phyloP scores from a whole-genome alignment of 2,113 vertebrate species.

The Hiodon alosoides region DNA sequence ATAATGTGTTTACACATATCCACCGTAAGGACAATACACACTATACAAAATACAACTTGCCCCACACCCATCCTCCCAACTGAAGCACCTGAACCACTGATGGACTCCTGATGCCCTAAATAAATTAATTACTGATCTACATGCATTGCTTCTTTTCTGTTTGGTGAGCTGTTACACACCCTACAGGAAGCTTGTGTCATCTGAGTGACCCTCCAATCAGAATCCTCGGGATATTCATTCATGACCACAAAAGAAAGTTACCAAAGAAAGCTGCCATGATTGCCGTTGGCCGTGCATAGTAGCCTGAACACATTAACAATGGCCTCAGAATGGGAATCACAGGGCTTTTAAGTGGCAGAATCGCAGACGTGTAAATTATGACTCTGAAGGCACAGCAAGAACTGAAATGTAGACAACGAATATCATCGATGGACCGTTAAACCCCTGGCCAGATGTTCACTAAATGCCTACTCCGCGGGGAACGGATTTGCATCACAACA shows the following conservation, averaged over 20 bases:
- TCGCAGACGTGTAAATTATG: not conserved
- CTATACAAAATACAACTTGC: no score
- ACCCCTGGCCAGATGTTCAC: not conserved
- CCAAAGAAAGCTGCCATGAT: not conserved
- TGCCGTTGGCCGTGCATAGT: no score
- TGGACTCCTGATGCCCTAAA: no score
- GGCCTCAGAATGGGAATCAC: not conserved
- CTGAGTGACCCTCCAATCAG: not conserved
- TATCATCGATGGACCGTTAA: not conserved
- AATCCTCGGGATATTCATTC: not conserved
- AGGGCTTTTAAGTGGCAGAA: not conserved
- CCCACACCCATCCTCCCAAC: no score
- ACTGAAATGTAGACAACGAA: not conserved
- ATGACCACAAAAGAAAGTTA: no score
- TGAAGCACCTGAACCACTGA: no score
- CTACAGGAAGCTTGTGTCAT: not conserved
- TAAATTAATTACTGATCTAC: no score
- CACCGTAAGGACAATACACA: no score
- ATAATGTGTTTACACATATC: no score
- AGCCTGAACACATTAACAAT: not conserved
- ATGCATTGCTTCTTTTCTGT: no score
- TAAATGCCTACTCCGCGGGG: conserved; percentile 1
- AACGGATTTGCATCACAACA: conserved; percentile 10
- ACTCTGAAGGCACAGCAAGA: not conserved
- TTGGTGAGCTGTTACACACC: not conserved